Evolutionary conservation across 53 echinoderm and acorn worm genomes (phyloP).

Genomic region (Holothuria leucospilota): DNA sequence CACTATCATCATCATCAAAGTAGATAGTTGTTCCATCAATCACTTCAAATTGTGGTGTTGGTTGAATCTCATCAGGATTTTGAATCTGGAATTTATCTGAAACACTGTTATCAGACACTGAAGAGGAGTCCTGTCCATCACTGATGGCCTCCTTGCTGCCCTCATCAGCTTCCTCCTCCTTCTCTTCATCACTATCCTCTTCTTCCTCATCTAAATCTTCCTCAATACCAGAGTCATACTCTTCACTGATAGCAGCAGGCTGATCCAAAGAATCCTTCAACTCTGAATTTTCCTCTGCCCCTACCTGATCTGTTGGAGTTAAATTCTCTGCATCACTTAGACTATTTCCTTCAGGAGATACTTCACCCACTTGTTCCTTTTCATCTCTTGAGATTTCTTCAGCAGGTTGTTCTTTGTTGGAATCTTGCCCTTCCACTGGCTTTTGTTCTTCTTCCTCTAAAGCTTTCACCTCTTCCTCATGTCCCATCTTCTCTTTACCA

Average conservation of each 20-base stretch:
- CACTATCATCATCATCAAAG: constrained; percentile 50
- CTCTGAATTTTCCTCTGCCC: too few relatives aligned
- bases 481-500: background rate
- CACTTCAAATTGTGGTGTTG: constrained; percentile 65
- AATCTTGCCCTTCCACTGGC: too few relatives aligned
- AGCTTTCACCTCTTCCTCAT: background rate
- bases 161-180: background rate
- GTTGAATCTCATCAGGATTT: constrained; percentile 50
- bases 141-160: background rate
- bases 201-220: constrained; percentile 2
- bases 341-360: too few relatives aligned
- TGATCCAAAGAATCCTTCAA: background rate
- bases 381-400: too few relatives aligned
- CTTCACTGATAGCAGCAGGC: background rate
- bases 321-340: too few relatives aligned
- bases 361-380: too few relatives aligned
- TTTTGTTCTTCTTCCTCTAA: too few relatives aligned
- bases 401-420: too few relatives aligned
- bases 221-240: background rate
- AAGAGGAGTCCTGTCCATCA: background rate
- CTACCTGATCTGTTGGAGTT: too few relatives aligned
- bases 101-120: background rate
- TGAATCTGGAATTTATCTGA: background rate
- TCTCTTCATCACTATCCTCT: background rate
- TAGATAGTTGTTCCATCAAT: constrained; percentile 67